phyloP scores from a whole-genome alignment of 2,113 vertebrate species.

The Tenrec ecaudatus region DNA sequence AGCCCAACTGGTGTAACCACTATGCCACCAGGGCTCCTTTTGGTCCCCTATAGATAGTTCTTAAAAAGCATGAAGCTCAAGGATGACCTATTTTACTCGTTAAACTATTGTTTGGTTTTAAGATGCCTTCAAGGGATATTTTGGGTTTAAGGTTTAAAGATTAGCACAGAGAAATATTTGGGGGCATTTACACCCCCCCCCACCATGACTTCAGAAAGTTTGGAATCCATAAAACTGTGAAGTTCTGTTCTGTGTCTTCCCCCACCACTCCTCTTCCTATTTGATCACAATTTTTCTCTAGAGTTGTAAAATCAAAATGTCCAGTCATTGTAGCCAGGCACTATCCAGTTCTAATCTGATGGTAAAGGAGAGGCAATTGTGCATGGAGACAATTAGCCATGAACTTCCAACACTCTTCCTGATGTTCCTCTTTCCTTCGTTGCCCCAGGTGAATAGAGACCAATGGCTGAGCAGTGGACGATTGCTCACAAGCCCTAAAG shows the following conservation, averaged over 20 bases:
- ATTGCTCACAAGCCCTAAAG: background rate
- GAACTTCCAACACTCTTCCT: background rate
- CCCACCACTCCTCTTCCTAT: no score
- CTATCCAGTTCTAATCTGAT: background rate
- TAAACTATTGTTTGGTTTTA: background rate
- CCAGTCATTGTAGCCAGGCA: background rate
- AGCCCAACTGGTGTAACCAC: no score
- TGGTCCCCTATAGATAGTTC: background rate
- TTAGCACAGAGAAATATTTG: background rate
- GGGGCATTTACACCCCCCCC: background rate
- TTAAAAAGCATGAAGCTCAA: background rate
- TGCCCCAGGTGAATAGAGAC: background rate
- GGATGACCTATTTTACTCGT: background rate
- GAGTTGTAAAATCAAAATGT: background rate
- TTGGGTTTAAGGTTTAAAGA: background rate
- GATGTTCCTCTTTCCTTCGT: background rate
- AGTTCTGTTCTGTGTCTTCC: background rate
- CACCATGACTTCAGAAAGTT: background rate
- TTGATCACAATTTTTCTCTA: background rate
- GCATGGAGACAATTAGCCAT: background rate
- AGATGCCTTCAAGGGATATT: background rate
- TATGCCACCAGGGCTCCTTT: background rate
- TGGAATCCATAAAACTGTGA: background rate
- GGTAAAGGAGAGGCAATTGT: no score
- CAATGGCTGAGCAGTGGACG: background rate